phyloP scores from a whole-genome alignment of 2,113 vertebrate species.

The Manacus vitellinus region DNA sequence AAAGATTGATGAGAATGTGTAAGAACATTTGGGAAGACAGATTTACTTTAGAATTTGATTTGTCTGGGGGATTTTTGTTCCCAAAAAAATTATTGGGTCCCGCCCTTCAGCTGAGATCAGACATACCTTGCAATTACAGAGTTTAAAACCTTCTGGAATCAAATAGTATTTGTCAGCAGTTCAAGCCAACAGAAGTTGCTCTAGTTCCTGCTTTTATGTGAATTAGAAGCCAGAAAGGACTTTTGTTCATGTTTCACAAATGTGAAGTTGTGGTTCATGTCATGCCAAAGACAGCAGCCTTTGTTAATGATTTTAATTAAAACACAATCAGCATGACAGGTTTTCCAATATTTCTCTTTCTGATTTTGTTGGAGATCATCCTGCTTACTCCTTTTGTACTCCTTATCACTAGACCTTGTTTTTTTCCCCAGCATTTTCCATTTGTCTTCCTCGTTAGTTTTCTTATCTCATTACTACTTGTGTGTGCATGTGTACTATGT shows the following conservation, averaged over 20 bases:
- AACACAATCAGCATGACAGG: background rate
- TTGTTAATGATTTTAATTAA: slow-evolving; percentile 33
- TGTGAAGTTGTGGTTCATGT: background rate
- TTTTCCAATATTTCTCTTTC: background rate
- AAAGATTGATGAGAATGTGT: background rate
- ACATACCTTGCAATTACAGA: background rate
- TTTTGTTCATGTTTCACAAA: background rate
- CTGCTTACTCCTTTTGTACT: background rate
- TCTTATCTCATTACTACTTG: background rate
- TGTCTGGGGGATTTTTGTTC: background rate
- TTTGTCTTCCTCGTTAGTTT: slow-evolving; percentile 1
- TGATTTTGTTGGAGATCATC: background rate
- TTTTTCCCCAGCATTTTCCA: background rate
- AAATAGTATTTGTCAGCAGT: background rate
- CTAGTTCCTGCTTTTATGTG: background rate
- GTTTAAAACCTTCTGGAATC: slow-evolving; percentile 5
- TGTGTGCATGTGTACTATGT: background rate
- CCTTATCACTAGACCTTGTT: background rate
- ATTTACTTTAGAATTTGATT: background rate
- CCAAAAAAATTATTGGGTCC: background rate
- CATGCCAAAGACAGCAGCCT: background rate
- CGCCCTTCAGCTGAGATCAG: background rate
- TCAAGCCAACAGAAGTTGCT: slow-evolving; percentile 2
- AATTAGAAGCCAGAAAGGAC: background rate
- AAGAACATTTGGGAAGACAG: background rate